Evolutionary conservation across 1,140 invertebrate species (phyloP).

Genomic region (Helicoverpa armigera): DNA sequence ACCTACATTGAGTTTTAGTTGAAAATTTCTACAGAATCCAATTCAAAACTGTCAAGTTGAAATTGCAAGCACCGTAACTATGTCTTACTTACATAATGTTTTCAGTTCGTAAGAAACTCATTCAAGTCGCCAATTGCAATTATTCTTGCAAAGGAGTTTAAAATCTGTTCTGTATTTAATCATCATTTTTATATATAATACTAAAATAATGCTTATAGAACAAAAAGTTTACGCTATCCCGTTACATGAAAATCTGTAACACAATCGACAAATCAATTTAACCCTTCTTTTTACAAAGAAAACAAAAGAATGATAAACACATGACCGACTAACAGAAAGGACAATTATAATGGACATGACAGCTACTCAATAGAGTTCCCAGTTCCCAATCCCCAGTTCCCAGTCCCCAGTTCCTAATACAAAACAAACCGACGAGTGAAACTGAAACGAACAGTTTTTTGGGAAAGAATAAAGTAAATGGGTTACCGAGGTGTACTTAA

Average conservation of each 20-base stretch:
- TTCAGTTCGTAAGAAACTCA: no score
- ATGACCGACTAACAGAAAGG: not conserved
- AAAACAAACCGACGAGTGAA: conserved; percentile 12
- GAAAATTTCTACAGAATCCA: no score
- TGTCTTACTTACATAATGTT: no score
- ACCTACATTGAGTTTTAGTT: no score
- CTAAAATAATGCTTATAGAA: no score
- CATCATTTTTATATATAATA: no score
- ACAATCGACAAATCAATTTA: not conserved
- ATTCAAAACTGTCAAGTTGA: no score
- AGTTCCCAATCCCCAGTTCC: not conserved
- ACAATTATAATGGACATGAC: not conserved
- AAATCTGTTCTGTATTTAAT: no score
- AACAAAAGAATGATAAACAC: not conserved
- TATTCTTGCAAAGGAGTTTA: no score
- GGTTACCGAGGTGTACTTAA: conserved; percentile 2
- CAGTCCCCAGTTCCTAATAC: not conserved
- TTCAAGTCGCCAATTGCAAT: no score
- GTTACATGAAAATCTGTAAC: not conserved
- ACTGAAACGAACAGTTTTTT: conserved; percentile 18
- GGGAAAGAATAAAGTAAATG: conserved; percentile 17
- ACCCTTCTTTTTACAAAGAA: conserved; percentile 11
- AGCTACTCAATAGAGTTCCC: not conserved
- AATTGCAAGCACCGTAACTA: no score
- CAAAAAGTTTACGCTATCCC: not conserved